Conservation (phyloP, 2,113 vertebrate genomes). For the Spermophilus dauricus region DNA sequence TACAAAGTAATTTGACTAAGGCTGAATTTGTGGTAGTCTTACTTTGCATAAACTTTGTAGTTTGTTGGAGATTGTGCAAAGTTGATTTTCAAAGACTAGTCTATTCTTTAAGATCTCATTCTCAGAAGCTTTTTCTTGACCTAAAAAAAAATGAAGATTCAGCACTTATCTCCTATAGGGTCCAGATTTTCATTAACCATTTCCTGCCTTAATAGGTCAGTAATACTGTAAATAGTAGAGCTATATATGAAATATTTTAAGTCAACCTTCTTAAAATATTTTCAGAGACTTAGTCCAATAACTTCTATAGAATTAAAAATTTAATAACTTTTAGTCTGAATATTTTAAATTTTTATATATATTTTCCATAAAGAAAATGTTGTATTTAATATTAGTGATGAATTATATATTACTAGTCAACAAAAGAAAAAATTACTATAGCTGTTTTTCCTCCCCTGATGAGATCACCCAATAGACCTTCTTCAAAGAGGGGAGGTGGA, state of each 20-base stretch:
- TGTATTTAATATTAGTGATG: neutral
- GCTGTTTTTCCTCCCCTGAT: neutral
- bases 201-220: neutral
- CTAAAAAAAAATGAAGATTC: neutral
- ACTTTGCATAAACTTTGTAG: constrained; percentile 43
- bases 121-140: neutral
- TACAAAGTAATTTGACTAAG: constrained; percentile 70
- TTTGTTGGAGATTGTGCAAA: constrained; percentile 24
- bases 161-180: neutral
- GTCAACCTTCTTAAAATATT: neutral
- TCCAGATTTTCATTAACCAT: constrained; percentile 11
- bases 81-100: constrained; percentile 43
- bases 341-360: neutral
- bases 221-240: neutral
- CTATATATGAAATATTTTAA: neutral
- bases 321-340: neutral
- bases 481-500: neutral
- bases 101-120: constrained; percentile 42
- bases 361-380: neutral
- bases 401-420: neutral
- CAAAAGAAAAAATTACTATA: neutral
- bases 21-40: constrained; percentile 44
- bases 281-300: neutral
- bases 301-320: neutral
- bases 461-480: neutral